A percentile compares a stretch with the other conserved stretches of the same genome.
Evolutionary conservation across 2,888 invertebrate species (phyloP).

Genomic region (Tetragnatha montana): DNA sequence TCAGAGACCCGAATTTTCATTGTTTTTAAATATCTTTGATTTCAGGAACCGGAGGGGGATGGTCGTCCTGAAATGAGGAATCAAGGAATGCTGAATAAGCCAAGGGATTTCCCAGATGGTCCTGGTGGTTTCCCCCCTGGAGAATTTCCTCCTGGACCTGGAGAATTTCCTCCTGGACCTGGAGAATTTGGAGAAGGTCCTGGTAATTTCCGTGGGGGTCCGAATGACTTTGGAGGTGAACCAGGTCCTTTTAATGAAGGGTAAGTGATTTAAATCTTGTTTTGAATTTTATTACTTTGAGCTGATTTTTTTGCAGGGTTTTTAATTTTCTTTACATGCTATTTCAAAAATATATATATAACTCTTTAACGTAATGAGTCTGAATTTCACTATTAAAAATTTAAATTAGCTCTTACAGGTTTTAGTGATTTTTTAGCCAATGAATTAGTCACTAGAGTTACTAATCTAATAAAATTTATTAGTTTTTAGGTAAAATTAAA

Average conservation of each 20-base stretch:
- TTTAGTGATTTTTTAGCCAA: too few species aligned
- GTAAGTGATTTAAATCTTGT: background rate
- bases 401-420: too few species aligned
- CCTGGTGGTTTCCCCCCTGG: background rate
- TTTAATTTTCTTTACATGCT: too few species aligned
- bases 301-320: background rate
- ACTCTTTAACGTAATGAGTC: too few species aligned
- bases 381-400: too few species aligned
- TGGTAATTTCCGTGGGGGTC: conserved; percentile 5
- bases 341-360: too few species aligned
- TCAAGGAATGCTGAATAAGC: conserved; percentile 13
- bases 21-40: background rate
- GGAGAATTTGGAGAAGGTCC: conserved; percentile 36
- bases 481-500: too few species aligned
- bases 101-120: conserved; percentile 7
- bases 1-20: too few species aligned
- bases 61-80: conserved; percentile 12
- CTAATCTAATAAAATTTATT: too few species aligned
- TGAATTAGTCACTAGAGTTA: too few species aligned
- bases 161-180: conserved; percentile 13
- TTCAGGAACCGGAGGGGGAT: conserved; percentile 46
- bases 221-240: background rate
- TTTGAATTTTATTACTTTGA: background rate
- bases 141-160: background rate
- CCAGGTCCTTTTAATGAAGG: conserved; percentile 14